phyloP scores from a whole-genome alignment of 2,797 vertebrate genomes.

The Rhadinocentrus ornatus region DNA sequence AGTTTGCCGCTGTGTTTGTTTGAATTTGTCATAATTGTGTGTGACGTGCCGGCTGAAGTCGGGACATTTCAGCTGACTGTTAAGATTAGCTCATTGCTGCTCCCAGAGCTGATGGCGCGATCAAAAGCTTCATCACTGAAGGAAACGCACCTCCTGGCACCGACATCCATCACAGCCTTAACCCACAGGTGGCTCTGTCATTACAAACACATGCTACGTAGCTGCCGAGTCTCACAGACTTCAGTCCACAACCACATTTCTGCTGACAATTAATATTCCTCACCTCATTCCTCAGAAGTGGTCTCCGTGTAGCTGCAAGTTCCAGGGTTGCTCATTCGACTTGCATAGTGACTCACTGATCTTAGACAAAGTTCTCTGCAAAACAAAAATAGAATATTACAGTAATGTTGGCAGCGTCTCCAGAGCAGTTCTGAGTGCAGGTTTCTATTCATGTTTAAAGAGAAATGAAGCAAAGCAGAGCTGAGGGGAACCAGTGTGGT shows the following conservation, averaged over 20 bases:
- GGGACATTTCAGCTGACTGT: slow-evolving; percentile 56
- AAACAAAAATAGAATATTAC: background rate
- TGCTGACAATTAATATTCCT: background rate
- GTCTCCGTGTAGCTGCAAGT: too few relatives aligned
- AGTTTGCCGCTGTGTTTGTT: slow-evolving; percentile 64
- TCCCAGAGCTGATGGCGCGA: slow-evolving; percentile 8
- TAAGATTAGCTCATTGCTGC: slow-evolving; percentile 60
- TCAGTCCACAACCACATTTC: background rate
- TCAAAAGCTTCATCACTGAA: slow-evolving; percentile 38
- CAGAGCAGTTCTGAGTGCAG: too few relatives aligned
- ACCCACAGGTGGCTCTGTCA: slow-evolving; percentile 24
- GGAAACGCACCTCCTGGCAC: slow-evolving; percentile 20
- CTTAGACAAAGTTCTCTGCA: too few relatives aligned
- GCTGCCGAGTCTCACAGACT: background rate
- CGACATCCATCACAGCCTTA: background rate
- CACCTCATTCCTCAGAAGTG: background rate
- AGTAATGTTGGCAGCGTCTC: too few relatives aligned
- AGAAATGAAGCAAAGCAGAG: background rate
- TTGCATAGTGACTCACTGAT: too few relatives aligned
- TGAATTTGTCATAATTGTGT: slow-evolving; percentile 70
- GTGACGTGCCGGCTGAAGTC: slow-evolving; percentile 37
- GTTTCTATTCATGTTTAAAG: background rate
- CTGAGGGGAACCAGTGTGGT: background rate
- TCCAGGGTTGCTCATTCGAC: background rate
- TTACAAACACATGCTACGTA: slow-evolving; percentile 19